Evolutionary conservation across 2,888 invertebrate genomes (phyloP).

Genomic region (Linyphia triangularis): DNA sequence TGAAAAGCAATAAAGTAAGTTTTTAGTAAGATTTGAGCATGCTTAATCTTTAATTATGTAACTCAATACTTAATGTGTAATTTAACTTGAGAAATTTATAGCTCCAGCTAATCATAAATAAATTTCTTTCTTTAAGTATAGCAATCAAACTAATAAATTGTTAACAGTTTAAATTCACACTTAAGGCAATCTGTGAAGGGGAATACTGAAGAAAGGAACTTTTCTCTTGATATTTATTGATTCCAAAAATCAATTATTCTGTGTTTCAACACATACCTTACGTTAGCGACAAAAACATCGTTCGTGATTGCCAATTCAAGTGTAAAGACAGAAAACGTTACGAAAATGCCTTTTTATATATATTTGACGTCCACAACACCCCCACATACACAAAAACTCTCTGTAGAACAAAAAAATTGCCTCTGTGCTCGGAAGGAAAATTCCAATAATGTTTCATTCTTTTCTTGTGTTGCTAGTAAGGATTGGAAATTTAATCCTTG

Average conservation of each 20-base stretch:
- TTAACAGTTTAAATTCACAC: background rate
- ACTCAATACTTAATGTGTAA: no score
- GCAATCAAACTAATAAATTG: no score
- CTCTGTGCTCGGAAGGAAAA: background rate
- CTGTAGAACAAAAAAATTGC: conserved; percentile 36
- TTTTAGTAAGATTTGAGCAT: no score
- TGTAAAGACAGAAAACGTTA: conserved; percentile 8
- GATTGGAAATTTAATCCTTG: background rate
- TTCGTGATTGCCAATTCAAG: conserved; percentile 1
- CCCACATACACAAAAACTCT: background rate
- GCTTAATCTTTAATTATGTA: no score
- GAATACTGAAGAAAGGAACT: background rate
- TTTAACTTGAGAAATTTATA: no score
- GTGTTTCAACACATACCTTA: conserved; percentile 7
- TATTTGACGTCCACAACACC: background rate
- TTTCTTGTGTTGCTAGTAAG: background rate
- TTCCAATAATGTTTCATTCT: conserved; percentile 22
- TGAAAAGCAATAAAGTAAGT: no score
- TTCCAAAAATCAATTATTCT: conserved; percentile 43
- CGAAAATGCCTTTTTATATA: background rate
- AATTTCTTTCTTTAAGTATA: no score
- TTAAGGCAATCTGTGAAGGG: background rate
- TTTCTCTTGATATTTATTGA: conserved; percentile 5
- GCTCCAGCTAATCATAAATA: no score
- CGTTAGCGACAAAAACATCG: conserved; percentile 6